Conservation (phyloP, 2,113 vertebrate species). For the Sphaerodactylus townsendi region DNA sequence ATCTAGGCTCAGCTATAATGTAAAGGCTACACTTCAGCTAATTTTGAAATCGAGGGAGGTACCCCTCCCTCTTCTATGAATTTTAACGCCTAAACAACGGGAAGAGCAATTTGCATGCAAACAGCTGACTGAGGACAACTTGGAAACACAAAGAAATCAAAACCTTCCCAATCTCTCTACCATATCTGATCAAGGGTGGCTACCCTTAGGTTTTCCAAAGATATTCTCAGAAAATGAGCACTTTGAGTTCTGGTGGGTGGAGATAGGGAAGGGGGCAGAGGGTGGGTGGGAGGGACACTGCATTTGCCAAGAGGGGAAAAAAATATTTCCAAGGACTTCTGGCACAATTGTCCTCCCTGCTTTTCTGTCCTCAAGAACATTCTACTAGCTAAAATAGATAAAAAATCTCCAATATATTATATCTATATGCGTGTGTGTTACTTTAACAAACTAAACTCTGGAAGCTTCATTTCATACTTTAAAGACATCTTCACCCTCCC, state of each 20-base stretch:
- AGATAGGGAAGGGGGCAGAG: no score
- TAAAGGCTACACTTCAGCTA: no score
- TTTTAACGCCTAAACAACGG: neutral
- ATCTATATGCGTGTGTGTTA: neutral
- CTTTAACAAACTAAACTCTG: constrained; percentile 7
- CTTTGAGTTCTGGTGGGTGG: neutral
- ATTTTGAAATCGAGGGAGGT: neutral
- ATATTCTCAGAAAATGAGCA: neutral
- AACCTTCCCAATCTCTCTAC: neutral
- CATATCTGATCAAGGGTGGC: neutral
- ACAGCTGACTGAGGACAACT: neutral
- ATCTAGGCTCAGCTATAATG: no score
- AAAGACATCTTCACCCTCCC: neutral
- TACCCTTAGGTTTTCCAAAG: no score
- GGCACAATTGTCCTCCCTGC: neutral
- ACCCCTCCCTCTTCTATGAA: no score
- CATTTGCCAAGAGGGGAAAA: neutral
- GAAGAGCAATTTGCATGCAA: neutral
- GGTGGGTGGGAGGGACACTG: neutral
- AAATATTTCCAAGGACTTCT: neutral
- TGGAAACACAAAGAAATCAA: neutral
- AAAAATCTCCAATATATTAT: constrained; percentile 13
- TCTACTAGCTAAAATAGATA: constrained; percentile 15
- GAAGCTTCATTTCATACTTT: neutral
- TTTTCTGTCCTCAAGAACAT: neutral